Evolutionary conservation across 2,797 vertebrate genomes (phyloP).

Genomic region (Mus minutoides): DNA sequence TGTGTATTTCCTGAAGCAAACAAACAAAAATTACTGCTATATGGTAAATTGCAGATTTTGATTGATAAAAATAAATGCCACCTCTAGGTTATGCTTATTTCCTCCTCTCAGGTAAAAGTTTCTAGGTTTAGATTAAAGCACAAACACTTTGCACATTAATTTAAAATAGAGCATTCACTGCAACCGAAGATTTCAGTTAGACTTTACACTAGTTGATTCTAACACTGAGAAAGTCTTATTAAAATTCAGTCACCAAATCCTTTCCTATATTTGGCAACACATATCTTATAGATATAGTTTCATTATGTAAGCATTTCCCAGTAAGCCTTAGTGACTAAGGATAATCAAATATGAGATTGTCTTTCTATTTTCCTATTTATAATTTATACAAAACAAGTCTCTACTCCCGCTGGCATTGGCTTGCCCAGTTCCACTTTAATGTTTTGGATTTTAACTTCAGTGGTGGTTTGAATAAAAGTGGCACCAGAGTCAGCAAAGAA

Average conservation of each 20-base stretch:
- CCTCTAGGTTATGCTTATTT: slow-evolving; percentile 32
- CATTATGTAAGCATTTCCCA: not conserved
- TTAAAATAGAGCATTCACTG: slow-evolving; percentile 29
- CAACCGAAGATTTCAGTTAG: slow-evolving; percentile 1
- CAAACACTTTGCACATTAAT: slow-evolving; percentile 45
- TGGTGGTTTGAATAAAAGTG: not conserved
- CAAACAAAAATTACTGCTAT: slow-evolving; percentile 63
- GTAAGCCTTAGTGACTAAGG: not conserved
- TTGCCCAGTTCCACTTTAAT: not conserved
- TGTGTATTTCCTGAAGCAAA: slow-evolving; percentile 67
- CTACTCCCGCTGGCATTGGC: not conserved
- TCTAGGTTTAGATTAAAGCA: slow-evolving; percentile 49
- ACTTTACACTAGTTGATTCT: not conserved
- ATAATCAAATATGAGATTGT: not conserved
- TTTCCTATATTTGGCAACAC: slow-evolving; percentile 4
- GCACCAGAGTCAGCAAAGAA: not conserved
- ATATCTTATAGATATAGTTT: slow-evolving; percentile 10
- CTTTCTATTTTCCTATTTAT: not conserved
- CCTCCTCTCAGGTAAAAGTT: slow-evolving; percentile 54
- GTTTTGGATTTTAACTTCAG: not conserved
- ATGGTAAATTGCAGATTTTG: slow-evolving; percentile 74
- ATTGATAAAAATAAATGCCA: slow-evolving; percentile 74
- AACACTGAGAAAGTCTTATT: slow-evolving; percentile 40
- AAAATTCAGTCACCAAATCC: not conserved
- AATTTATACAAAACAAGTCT: not conserved